Evolutionary conservation across 1,140 invertebrate species (phyloP), one percentile per base, ranked within the genome.

Genomic region (Platorchestia sp.): DNA sequence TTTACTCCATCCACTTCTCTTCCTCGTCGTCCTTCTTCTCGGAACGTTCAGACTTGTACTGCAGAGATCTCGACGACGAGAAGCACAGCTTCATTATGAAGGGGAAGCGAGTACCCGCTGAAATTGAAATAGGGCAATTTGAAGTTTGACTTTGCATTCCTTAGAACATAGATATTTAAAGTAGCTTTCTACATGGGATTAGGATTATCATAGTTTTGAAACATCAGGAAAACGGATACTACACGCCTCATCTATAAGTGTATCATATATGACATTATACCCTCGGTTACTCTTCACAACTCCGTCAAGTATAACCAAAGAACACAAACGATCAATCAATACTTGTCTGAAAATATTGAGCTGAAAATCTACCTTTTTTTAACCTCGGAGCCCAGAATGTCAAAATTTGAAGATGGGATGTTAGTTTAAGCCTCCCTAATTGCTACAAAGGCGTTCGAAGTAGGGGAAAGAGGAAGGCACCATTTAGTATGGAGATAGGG

Each of bases 61-160:
- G 91, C 91, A 93, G 91, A 45, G 91, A 93, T 96, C 96, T 96
- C 90, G 96, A 96, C 47, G 96, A 96, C 59, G 99, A 99, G 97
- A 99, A 99, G 97, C 99, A 99, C 95, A 99, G 97, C 97, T 99
- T 99, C 98, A 99, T 99, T 96, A 99, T 98, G 97, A 99, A 99
- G 95, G 99, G 99, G 97, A 99, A 99, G 97, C 99, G 99, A 95
- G 99, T 99, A 97, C 98, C 99, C 99, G 97, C 44, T 95, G 93
- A 41, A 75, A 75, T 22, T 19, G 10, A 89, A 36, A 75, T 1
- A 75, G 59, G 1, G 59, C 14, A 75, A 75, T 75, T 75, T 75
- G 36, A 75, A 19, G 59, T 75, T 75, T 75, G 14, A 95, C 19
- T 40, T 98, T 97, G 95, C 96, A 97, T 96, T 95, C 96, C 95